A percentile compares a stretch with the other conserved stretches of the same genome.
phyloP scores from a whole-genome alignment of 2,797 vertebrate species.

The Stomatorhinus walkeri region DNA sequence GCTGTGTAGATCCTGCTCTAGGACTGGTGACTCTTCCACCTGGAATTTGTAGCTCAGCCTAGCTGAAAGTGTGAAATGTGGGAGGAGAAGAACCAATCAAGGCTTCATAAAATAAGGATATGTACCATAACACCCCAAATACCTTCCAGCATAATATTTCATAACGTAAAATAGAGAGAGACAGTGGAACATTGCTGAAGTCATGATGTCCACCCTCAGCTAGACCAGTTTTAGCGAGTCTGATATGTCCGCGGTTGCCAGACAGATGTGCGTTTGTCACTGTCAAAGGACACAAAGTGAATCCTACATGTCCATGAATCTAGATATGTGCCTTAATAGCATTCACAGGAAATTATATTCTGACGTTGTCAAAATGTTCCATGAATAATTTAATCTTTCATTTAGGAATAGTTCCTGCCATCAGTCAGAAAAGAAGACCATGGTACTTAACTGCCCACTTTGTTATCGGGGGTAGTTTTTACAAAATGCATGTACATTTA shows the following conservation, averaged over 20 bases:
- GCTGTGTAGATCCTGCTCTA: neutral
- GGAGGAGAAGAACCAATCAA: neutral
- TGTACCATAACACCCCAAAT: neutral
- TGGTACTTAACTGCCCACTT: neutral
- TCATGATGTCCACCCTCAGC: neutral
- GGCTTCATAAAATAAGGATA: neutral
- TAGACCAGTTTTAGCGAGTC: slow-evolving; percentile 11
- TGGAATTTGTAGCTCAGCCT: neutral
- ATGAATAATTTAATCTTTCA: slow-evolving; percentile 51
- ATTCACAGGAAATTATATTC: slow-evolving; percentile 50
- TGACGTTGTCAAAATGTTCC: slow-evolving; percentile 32
- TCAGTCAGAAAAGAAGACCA: slow-evolving; percentile 38
- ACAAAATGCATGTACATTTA: neutral
- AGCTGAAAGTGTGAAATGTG: neutral
- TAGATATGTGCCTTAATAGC: slow-evolving; percentile 32
- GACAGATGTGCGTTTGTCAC: slow-evolving; percentile 30
- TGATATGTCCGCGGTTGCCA: slow-evolving; percentile 29
- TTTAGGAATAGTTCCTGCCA: slow-evolving; percentile 37
- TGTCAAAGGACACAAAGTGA: slow-evolving; percentile 28
- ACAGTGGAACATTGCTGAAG: neutral
- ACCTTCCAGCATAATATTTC: neutral
- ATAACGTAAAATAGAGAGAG: neutral
- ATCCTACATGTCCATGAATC: slow-evolving; percentile 41
- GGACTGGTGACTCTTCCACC: neutral
- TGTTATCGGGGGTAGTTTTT: neutral